Evolutionary conservation across 2,797 vertebrate species (phyloP).

Genomic region (Darevskia mixta): DNA sequence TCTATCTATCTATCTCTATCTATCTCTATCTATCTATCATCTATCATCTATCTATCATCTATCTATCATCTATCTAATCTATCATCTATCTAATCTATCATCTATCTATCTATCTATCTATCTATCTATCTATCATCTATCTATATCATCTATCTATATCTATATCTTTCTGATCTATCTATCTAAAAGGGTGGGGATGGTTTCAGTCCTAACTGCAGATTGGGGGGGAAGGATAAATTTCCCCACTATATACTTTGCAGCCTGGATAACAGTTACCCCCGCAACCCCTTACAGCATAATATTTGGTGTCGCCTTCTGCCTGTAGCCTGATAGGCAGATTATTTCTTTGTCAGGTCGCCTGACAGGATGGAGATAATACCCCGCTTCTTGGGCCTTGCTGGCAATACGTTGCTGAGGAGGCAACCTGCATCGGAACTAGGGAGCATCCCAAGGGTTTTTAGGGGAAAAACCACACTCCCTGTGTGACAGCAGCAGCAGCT

Average conservation of each 20-base stretch:
- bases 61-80: no score
- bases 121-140: no score
- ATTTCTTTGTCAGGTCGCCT: not conserved
- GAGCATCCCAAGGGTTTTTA: not conserved
- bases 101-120: no score
- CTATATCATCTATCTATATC: no score
- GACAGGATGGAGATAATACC: not conserved
- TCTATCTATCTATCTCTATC: no score
- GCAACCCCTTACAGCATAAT: not conserved
- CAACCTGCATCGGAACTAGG: not conserved
- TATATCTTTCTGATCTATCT: no score
- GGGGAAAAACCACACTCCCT: not conserved
- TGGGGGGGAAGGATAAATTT: not conserved
- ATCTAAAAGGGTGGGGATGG: no score
- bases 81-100: no score
- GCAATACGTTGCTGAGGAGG: not conserved
- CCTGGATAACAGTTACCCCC: no score
- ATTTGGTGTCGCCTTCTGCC: not conserved
- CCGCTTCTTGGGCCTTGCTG: not conserved
- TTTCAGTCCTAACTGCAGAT: no score
- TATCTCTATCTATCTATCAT: no score
- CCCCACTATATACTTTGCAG: not conserved
- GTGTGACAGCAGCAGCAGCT: not conserved
- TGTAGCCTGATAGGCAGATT: not conserved
- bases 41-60: no score